Base-by-base conservation (phyloP, 35 echinoderm and acorn worm species). In the Strongylocentrotus purpuratus region DNA sequence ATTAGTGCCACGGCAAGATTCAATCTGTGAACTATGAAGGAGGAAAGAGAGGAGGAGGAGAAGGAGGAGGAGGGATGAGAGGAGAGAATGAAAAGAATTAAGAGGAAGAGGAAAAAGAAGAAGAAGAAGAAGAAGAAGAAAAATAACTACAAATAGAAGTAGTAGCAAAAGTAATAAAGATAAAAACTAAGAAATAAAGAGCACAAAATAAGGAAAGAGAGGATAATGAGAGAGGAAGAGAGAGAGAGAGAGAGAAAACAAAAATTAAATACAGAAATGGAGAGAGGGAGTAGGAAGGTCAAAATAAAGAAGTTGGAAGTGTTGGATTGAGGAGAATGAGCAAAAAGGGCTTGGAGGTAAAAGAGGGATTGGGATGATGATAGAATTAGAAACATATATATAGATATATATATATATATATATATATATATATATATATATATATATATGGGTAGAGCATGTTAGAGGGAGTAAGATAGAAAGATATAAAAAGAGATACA, bases 61-160 rank as follows among this genome's bases (percentile, higher is more conserved):
- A 85, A 90, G 13, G 14, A 90, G 14, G 88, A 90, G 88, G 88
- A n/a, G n/a, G n/a, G 46, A 33, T 89, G 47, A 95, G 41, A 31
- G 33, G 45, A 32, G 22, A 86, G 25, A 33, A 11, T 86, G 85
- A 86, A n/a, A n/a, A n/a, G n/a, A n/a, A n/a, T n/a, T n/a, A 17
- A 86, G 85, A 86, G 25, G 25, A 33, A 86, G 85, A 8, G 9
- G n/a, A n/a, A n/a, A n/a, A n/a, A n/a, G n/a, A n/a, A 86, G 7
- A 33, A 17, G 25, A 20, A 86, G 85, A 32, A 86, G 12, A 86
- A 31, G 86, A 86, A 33, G 20, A 18, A 86, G 12, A 33, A 33
- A 95, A 45, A 70, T 70, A 41, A 45, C 31, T 31, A 17, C 14
- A 70, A 95, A 95, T 35, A 45, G 12, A 14, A 92, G 2, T 9